Evolutionary conservation across 2,888 invertebrate species (phyloP).

Genomic region (Dioctria linearis): DNA sequence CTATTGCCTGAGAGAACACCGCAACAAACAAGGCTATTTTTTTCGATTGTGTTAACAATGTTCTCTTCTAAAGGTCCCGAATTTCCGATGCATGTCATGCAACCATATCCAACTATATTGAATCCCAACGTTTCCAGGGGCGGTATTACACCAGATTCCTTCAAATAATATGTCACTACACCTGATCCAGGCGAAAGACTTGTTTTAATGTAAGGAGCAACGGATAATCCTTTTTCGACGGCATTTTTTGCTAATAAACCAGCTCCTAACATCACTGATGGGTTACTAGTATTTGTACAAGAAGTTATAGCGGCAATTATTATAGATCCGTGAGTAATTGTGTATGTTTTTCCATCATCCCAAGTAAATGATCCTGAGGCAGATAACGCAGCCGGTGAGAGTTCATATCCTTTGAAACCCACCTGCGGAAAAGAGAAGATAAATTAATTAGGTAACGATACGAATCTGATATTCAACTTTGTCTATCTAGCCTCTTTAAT

Average conservation of each 20-base stretch:
- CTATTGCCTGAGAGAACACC: slow-evolving; percentile 97
- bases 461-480: not conserved
- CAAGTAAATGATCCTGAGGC: slow-evolving; percentile 82
- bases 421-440: slow-evolving; percentile 73
- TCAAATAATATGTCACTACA: slow-evolving; percentile 86
- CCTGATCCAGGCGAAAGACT: slow-evolving; percentile 96
- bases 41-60: slow-evolving; percentile 93
- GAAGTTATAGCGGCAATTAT: slow-evolving; percentile 98
- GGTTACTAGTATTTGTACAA: slow-evolving; percentile 98
- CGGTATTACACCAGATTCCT: slow-evolving; percentile 92
- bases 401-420: slow-evolving; percentile 93
- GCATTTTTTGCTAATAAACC: slow-evolving; percentile 95
- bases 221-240: slow-evolving; percentile 89
- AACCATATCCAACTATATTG: slow-evolving; percentile 97
- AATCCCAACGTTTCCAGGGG: slow-evolving; percentile 91
- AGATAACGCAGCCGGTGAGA: slow-evolving; percentile 77
- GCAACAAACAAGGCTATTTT: slow-evolving; percentile 94
- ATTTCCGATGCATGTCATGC: slow-evolving; percentile 99
- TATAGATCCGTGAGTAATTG: slow-evolving; percentile 90
- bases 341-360: slow-evolving; percentile 84
- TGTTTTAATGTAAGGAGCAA: slow-evolving; percentile 96
- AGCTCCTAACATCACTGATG: slow-evolving; percentile 98
- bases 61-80: slow-evolving; percentile 94
- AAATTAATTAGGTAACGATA: slow-evolving; percentile 15
- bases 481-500: not conserved